These are phyloP conservation scores for Tinea semifulvella DNA, from an alignment of 2,888 invertebrate species.

Conservation along the genomic window DNA sequence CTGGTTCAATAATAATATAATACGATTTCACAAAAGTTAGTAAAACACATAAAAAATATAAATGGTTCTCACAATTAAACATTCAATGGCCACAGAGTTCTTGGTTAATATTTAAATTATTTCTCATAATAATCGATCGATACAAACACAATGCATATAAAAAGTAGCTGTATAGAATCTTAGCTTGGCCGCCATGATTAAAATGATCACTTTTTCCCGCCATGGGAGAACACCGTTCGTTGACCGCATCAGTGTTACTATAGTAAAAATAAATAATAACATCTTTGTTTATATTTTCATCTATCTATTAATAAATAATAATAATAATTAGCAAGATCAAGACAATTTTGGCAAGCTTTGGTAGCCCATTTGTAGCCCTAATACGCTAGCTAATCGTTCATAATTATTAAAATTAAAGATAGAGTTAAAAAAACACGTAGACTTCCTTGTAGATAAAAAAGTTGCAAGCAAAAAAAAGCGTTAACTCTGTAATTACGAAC, in stretches of 20 bases:
- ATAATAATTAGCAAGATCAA: no score
- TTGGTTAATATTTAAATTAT: constrained; percentile 11
- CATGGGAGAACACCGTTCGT: constrained; percentile 11
- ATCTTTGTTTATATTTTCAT: background rate
- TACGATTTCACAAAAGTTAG: no score
- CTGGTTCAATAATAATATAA: no score
- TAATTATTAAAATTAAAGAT: no score
- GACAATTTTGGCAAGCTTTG: no score
- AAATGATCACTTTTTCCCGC: constrained; percentile 12
- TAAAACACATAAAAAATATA: no score
- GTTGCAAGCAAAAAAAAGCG: no score
- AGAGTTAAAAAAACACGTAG: no score
- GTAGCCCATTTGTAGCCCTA: no score
- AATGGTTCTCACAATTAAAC: constrained; percentile 11
- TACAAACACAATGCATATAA: constrained; percentile 9
- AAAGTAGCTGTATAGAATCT: background rate
- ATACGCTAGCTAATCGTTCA: no score
- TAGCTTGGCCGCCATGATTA: constrained; percentile 3
- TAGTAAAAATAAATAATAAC: background rate
- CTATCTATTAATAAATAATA: background rate
- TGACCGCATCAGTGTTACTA: constrained; percentile 3
- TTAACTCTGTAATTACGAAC: no score
- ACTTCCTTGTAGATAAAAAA: no score
- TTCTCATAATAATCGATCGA: constrained; percentile 1
- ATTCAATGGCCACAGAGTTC: constrained; percentile 7